Evolutionary conservation across 2,113 vertebrate species (phyloP).

Genomic region (Coreoperca whiteheadi): DNA sequence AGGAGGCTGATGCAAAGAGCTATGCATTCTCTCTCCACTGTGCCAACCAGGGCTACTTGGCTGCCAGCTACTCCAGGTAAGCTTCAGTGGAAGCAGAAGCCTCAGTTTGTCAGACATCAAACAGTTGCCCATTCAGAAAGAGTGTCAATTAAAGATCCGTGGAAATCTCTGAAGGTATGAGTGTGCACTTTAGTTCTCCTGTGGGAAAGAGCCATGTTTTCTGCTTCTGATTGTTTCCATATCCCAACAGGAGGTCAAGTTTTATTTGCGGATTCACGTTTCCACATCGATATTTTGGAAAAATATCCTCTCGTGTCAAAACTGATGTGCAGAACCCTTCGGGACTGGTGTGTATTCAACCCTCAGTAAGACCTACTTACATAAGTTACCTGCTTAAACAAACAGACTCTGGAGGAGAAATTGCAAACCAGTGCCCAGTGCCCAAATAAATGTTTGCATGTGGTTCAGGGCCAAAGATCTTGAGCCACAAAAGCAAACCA

Average conservation of each 20-base stretch:
- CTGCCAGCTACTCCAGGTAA: slow-evolving; percentile 22
- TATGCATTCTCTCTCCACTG: neutral
- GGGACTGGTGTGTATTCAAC: slow-evolving; percentile 54
- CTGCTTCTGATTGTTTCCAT: slow-evolving; percentile 4
- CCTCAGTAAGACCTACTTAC: slow-evolving; percentile 69
- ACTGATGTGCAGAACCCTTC: slow-evolving; percentile 46
- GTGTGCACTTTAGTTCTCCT: neutral
- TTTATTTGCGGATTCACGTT: slow-evolving; percentile 50
- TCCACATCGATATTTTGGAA: slow-evolving; percentile 52
- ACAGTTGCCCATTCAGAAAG: neutral
- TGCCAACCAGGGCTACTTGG: slow-evolving; percentile 19
- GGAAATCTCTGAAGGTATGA: neutral
- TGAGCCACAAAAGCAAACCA: slow-evolving; percentile 68
- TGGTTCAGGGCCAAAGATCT: slow-evolving; percentile 73
- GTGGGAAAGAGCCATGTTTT: neutral
- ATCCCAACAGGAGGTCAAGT: slow-evolving; percentile 11
- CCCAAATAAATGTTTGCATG: slow-evolving; percentile 82
- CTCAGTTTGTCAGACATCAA: slow-evolving; percentile 17
- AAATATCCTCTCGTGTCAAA: slow-evolving; percentile 52
- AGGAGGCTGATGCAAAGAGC: slow-evolving; percentile 8
- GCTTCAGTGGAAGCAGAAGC: slow-evolving; percentile 26
- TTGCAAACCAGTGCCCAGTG: slow-evolving; percentile 67
- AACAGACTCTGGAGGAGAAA: slow-evolving; percentile 67
- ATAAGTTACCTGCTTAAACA: slow-evolving; percentile 75
- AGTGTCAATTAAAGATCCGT: neutral